phyloP scores from a whole-genome alignment of 2,888 invertebrate genomes.

The Mamestra brassicae region DNA sequence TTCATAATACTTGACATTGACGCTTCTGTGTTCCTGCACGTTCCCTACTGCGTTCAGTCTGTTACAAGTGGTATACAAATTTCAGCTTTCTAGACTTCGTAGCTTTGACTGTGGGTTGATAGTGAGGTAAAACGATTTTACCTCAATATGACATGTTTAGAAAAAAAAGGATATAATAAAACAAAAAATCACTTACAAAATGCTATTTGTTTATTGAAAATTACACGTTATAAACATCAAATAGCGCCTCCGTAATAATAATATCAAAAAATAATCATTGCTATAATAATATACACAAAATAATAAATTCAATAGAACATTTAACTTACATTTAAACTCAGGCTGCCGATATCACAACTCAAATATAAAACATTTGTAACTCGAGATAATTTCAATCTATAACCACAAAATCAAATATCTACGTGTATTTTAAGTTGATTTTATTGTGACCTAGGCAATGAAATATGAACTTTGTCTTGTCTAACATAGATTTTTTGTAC shows the following conservation, averaged over 20 bases:
- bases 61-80: no score
- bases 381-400: not conserved
- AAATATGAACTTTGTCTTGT: not conserved
- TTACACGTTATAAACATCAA: constrained; percentile 70
- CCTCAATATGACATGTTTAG: no score
- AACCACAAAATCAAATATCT: not conserved
- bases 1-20: no score
- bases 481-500: not conserved
- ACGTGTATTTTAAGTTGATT: no score
- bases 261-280: constrained; percentile 72
- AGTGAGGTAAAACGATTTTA: no score
- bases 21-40: no score
- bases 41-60: no score
- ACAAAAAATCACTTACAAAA: constrained; percentile 73
- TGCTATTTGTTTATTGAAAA: constrained; percentile 80
- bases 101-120: no score
- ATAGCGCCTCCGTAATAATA: constrained; percentile 66
- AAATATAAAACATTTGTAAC: not conserved
- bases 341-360: constrained; percentile 38
- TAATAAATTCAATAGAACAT: constrained; percentile 37
- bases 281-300: constrained; percentile 64
- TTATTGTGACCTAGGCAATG: not conserved
- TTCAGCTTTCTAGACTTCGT: no score
- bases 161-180: constrained; percentile 26
- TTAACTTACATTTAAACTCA: constrained; percentile 24